Evolutionary conservation across 2,797 vertebrate genomes (phyloP).

Genomic region (Semotilus atromaculatus): DNA sequence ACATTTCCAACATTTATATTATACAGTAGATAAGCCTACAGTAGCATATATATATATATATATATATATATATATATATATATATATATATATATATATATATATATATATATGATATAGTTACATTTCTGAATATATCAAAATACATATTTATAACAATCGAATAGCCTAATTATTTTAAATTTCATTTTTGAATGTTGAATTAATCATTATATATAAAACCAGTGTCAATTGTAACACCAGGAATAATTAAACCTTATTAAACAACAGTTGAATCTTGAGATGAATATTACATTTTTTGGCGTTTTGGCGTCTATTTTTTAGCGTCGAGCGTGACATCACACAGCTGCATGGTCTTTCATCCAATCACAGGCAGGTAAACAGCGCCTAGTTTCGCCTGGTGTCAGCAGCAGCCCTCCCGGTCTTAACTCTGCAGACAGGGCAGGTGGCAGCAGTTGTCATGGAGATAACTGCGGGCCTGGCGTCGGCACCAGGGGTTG

Average conservation of each 20-base stretch:
- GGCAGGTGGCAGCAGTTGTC: slow-evolving; percentile 79
- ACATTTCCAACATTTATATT: too few species aligned
- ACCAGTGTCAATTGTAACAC: neutral
- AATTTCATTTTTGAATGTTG: neutral
- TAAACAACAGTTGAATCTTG: neutral
- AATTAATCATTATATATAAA: neutral
- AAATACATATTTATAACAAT: too few species aligned
- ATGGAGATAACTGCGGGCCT: slow-evolving; percentile 86
- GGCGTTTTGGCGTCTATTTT: neutral
- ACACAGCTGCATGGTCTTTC: slow-evolving; percentile 50
- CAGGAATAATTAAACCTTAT: neutral
- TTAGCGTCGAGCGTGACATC: slow-evolving; percentile 57
- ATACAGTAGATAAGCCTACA: too few species aligned
- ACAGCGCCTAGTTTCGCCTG: slow-evolving; percentile 70
- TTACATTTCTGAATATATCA: too few species aligned
- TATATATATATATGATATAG: too few species aligned
- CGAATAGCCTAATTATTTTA: neutral
- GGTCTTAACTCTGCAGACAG: slow-evolving; percentile 61
- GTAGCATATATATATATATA: too few species aligned
- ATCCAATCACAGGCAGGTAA: slow-evolving; percentile 72
- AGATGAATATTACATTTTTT: neutral
- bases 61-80: too few species aligned
- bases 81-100: too few species aligned
- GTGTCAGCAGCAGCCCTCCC: slow-evolving; percentile 64
- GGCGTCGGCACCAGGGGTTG: slow-evolving; percentile 73